A percentile compares a stretch with the other conserved stretches of the same genome.
These are phyloP conservation scores for Atta texana DNA, from an alignment of 1,140 invertebrate species.

Conservation along the genomic window DNA sequence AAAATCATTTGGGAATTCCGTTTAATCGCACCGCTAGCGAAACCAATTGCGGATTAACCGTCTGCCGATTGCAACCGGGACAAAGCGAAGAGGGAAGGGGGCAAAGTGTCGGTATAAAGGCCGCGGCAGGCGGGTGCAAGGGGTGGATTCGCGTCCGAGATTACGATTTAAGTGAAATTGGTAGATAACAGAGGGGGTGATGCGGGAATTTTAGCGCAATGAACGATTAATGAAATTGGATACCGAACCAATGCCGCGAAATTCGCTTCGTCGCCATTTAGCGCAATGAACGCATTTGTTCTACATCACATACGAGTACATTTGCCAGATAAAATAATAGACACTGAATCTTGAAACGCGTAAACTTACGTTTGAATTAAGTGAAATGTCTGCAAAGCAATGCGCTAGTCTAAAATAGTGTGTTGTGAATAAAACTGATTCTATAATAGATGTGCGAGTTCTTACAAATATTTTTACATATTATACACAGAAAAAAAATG, in stretches of 20 bases:
- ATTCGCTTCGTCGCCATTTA: constrained; percentile 60
- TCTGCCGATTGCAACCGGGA: constrained; percentile 50
- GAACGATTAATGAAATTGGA: constrained; percentile 78
- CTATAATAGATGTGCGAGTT: neutral
- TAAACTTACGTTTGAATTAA: neutral
- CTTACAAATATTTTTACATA: neutral
- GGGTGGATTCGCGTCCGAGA: constrained; percentile 65
- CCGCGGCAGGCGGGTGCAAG: constrained; percentile 23
- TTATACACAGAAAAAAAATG: neutral
- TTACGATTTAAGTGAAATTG: constrained; percentile 76
- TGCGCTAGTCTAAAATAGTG: neutral
- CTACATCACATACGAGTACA: neutral
- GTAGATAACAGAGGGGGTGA: constrained; percentile 37
- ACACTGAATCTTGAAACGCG: constrained; percentile 3
- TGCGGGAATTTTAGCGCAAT: constrained; percentile 59
- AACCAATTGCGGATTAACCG: constrained; percentile 73
- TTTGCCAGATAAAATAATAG: neutral
- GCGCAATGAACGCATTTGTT: constrained; percentile 19
- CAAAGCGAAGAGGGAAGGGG: constrained; percentile 55
- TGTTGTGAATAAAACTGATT: neutral
- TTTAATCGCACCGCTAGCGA: constrained; percentile 63
- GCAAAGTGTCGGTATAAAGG: constrained; percentile 49
- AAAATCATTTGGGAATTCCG: constrained; percentile 67
- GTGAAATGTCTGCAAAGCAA: neutral
- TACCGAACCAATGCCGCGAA: constrained; percentile 54